These are phyloP conservation scores for Dendrolimus punctatus DNA, from an alignment of 1,140 invertebrate genomes.

Conservation along the genomic window DNA sequence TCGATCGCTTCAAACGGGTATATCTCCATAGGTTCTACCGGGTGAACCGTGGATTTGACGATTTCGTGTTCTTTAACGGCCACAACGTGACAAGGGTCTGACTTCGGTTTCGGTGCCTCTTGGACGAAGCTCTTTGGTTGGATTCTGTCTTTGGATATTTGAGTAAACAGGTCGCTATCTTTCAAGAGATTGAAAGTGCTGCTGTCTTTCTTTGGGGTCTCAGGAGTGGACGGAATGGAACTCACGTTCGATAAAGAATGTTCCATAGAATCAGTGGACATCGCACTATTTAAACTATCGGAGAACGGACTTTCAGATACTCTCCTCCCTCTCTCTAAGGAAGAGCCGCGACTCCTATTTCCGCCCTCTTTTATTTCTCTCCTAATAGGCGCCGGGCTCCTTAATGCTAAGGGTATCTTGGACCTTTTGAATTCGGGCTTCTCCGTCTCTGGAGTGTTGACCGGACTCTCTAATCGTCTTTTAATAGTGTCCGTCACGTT, in stretches of 20 bases:
- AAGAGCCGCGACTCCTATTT: slow-evolving; percentile 38
- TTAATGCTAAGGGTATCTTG: slow-evolving; percentile 58
- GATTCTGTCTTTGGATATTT: slow-evolving; percentile 75
- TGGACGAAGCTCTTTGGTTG: slow-evolving; percentile 20
- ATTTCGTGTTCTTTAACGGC: slow-evolving; percentile 74
- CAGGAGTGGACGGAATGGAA: slow-evolving; percentile 36
- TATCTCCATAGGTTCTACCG: slow-evolving; percentile 46
- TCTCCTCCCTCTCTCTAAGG: slow-evolving; percentile 31
- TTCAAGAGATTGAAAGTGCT: slow-evolving; percentile 76
- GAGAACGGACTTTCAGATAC: slow-evolving; percentile 26
- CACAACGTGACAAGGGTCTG: slow-evolving; percentile 67
- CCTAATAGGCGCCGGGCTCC: slow-evolving; percentile 56
- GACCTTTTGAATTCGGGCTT: slow-evolving; percentile 50
- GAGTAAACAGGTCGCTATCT: slow-evolving; percentile 79
- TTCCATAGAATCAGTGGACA: slow-evolving; percentile 43
- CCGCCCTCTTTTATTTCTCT: slow-evolving; percentile 49
- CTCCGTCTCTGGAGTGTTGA: slow-evolving; percentile 45
- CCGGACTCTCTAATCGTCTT: slow-evolving; percentile 56
- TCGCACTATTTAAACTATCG: slow-evolving; percentile 24
- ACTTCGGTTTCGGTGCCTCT: slow-evolving; percentile 11
- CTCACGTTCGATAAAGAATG: slow-evolving; percentile 12
- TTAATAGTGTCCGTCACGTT: slow-evolving; percentile 68
- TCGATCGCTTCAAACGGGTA: slow-evolving; percentile 38
- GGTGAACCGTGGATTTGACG: slow-evolving; percentile 70
- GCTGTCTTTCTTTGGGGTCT: slow-evolving; percentile 32